Base-by-base conservation (phyloP, 2,888 invertebrate genomes). In the Noctua pronuba region DNA sequence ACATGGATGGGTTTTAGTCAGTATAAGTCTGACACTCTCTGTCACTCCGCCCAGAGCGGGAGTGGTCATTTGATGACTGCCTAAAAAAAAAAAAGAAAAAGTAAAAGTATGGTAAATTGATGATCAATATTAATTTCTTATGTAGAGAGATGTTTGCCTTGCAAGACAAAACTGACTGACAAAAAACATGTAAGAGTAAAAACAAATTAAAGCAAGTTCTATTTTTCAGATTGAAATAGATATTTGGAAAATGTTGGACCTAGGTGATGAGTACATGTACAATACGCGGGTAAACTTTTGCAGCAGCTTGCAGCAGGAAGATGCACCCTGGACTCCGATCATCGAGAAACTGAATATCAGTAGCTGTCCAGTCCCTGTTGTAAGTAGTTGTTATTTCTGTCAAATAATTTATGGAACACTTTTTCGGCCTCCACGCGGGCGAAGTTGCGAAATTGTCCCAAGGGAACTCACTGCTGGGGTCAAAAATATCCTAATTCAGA, bases 261-360 rank as follows among this genome's bases (percentile, higher is more conserved):
- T 41, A 92, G 92, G 87, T 24, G 93, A 96, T 28, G 91, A 92
- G 11, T 88, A 93, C 62, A 84, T 89, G 85, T 93, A 92, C 28
- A 90, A 81, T 16, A 83, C 92, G 0, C 82, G 87, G 24, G 83
- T 88, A 1, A 91, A 92, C 52, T 73, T 96, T 3, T 95, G 96
- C 75, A 79, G 85, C 0, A 92, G 90, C 71, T 60, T 95, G 38
- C 68, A 92, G 2, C 90, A 94, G 3, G 41, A 89, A 0, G 92
- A 94, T 18, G 89, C 94, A 0, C 95, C 95, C 0, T 95, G 94
- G 94, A 88, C 85, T 46, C 89, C 92, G 0, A 6, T 95, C 2
- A 41, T 93, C 1, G 64, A 92, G 18, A 86, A 88, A 28, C 86
- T 96, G 85, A 92, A 94, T 16, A 86, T 93, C 3, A 86, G 83